phyloP scores from a whole-genome alignment of 2,888 invertebrate genomes.

The Myathropa florea region DNA sequence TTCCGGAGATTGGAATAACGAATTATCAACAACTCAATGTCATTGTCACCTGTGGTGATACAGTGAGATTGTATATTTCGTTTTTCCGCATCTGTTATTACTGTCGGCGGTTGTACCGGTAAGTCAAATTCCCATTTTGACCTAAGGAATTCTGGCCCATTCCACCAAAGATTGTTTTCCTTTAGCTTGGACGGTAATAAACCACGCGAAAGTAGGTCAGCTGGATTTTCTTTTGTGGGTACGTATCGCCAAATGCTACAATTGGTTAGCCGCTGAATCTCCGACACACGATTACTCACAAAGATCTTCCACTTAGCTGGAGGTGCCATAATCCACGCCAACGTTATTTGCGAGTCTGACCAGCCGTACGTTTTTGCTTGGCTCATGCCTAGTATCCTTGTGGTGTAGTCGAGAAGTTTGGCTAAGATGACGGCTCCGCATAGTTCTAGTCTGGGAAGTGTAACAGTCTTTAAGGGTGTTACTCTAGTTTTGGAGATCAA shows the following conservation, averaged over 20 bases:
- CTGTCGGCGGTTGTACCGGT: background rate
- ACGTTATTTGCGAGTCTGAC: too few relatives aligned
- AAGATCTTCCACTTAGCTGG: conserved; percentile 55
- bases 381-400: too few relatives aligned
- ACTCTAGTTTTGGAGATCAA: conserved; percentile 56
- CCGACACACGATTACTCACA: conserved; percentile 61
- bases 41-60: background rate
- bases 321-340: too few relatives aligned
- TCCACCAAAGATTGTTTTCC: background rate
- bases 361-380: too few relatives aligned
- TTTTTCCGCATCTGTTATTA: background rate
- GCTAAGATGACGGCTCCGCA: too few relatives aligned
- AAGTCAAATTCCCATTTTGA: too few relatives aligned
- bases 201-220: conserved; percentile 60
- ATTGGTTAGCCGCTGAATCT: conserved; percentile 35
- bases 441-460: conserved; percentile 57
- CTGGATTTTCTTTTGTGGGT: conserved; percentile 60
- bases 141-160: background rate
- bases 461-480: conserved; percentile 51
- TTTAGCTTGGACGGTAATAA: background rate
- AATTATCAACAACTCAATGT: background rate
- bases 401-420: too few relatives aligned
- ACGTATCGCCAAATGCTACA: conserved; percentile 49
- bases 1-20: background rate
- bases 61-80: background rate